Evolutionary conservation across 2,113 vertebrate genomes (phyloP), one percentile per base, ranked within the genome.

Genomic region (Jacana jacana): DNA sequence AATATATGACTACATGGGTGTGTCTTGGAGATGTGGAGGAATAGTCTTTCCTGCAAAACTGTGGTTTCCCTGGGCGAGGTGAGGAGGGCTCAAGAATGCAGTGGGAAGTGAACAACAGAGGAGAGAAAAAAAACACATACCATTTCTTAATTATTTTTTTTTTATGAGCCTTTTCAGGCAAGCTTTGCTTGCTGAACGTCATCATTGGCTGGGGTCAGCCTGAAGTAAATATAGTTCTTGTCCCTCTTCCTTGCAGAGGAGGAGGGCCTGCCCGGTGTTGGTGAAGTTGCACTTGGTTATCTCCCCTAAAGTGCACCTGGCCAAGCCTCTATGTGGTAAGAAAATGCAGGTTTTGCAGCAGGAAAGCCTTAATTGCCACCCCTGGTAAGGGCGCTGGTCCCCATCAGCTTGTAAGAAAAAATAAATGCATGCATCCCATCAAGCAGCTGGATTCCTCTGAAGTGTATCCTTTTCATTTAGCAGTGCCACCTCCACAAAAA

Each of bases 361-460:
- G 85, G 49, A 60, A 61, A 46, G 22, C 4, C 55, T 58, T 7
- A 14, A 39, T 58, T 83, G 28, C n/a, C 57, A 11, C 9, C 37
- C 7, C 51, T 10, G 51, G 30, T 78, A 52, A 75, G 28, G 24
- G 27, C 46, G 79, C 30, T 40, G 48, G 12, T 65, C 13, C 44
- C 24, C 3, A 0, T 16, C 30, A 46, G 8, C 48, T 65, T 49
- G 12, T 31, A 42, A 46, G 30, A 23, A 58, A 42, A 4, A 71
- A 31, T 5, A 15, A 11, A 1, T 3, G 4, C 0, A 0, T 16
- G 12, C 31, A 11, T 60, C 52, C 31, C 1, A 0, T 4, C 18
- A 18, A 18, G 44, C 0, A 0, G 37, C 77, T 33, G 31, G 8
- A 13, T 68, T 52, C 19, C 18, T 80, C 2, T 10, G 69, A 68